These are phyloP conservation scores for Rhadinocentrus ornatus DNA, from an alignment of 2,797 vertebrate genomes.

Conservation along the genomic window DNA sequence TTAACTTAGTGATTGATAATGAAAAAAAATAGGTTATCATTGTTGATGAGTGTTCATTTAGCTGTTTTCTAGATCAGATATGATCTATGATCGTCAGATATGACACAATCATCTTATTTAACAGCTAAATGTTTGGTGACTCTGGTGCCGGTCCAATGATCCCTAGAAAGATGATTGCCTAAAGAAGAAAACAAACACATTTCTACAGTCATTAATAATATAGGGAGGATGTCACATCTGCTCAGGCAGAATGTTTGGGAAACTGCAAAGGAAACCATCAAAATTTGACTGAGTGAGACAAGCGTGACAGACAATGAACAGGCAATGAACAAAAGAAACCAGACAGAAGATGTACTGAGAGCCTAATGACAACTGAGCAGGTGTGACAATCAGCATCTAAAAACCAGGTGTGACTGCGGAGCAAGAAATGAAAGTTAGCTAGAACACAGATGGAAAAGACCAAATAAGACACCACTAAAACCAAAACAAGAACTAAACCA, in stretches of 20 bases:
- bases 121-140: too few relatives aligned
- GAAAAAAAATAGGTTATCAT: not conserved
- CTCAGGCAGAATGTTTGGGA: too few relatives aligned
- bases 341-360: too few relatives aligned
- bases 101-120: too few relatives aligned
- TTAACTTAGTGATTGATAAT: not conserved
- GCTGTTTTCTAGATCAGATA: not conserved
- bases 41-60: not conserved
- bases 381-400: too few relatives aligned
- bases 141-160: not conserved
- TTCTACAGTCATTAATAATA: not conserved
- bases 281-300: not conserved
- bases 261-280: not conserved
- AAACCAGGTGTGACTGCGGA: not conserved
- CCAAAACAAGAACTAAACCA: too few relatives aligned
- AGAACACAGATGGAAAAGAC: not conserved
- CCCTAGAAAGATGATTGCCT: not conserved
- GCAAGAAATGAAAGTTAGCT: not conserved
- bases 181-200: not conserved
- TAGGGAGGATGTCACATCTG: too few relatives aligned
- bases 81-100: too few relatives aligned
- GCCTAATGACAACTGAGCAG: too few relatives aligned
- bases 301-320: not conserved
- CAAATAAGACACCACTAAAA: too few relatives aligned
- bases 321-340: not conserved